Evolutionary conservation across 2,113 vertebrate species (phyloP).

Genomic region (Vidua chalybeata): DNA sequence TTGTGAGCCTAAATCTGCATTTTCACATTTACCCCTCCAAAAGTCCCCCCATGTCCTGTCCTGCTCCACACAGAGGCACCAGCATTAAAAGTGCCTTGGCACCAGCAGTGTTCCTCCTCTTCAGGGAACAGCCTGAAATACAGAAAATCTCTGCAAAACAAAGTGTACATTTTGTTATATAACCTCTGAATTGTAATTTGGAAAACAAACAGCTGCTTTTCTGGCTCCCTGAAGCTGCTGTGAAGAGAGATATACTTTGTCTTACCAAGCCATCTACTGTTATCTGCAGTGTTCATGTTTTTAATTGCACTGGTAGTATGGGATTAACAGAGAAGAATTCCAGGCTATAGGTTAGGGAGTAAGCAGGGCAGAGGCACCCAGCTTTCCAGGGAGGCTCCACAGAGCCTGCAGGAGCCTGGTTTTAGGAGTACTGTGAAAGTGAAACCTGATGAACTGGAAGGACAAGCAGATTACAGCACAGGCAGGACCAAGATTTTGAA

Average conservation of each 20-base stretch:
- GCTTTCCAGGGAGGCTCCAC: background rate
- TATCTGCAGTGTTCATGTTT: background rate
- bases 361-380: background rate
- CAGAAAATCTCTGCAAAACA: background rate
- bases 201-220: constrained; percentile 1
- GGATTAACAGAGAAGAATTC: background rate
- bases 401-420: background rate
- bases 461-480: background rate
- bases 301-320: background rate
- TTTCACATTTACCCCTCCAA: background rate
- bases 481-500: background rate
- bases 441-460: background rate
- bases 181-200: background rate
- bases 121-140: background rate
- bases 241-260: background rate
- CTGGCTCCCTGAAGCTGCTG: background rate
- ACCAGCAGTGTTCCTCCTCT: background rate
- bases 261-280: background rate
- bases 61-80: rapidly evolving
- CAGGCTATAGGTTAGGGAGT: background rate
- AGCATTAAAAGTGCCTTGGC: background rate
- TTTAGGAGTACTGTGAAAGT: background rate
- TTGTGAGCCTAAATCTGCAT: background rate
- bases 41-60: background rate
- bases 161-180: background rate